phyloP scores from a whole-genome alignment of 2,797 vertebrate species.

The Brachyalestes nurse region DNA sequence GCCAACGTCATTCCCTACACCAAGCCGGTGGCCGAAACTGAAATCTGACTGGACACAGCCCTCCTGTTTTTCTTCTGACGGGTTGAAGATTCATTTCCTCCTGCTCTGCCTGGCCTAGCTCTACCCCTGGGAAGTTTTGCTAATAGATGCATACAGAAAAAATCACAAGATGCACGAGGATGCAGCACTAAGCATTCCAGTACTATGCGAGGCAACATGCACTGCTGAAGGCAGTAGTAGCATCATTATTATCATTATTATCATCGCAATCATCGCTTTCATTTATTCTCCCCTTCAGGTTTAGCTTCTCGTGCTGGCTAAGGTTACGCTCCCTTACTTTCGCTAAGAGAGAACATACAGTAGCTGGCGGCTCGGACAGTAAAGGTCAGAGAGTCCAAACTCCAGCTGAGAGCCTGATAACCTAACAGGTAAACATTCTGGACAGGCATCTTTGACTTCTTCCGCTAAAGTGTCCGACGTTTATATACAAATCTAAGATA shows the following conservation, averaged over 20 bases:
- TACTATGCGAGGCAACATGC: slow-evolving; percentile 55
- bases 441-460: slow-evolving; percentile 23
- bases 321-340: not conserved
- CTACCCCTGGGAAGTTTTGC: slow-evolving; percentile 26
- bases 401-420: slow-evolving; percentile 22
- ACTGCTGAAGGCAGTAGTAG: slow-evolving; percentile 42
- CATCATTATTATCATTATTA: slow-evolving; percentile 17
- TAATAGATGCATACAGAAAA: slow-evolving; percentile 42
- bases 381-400: slow-evolving; percentile 1
- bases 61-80: slow-evolving; percentile 15
- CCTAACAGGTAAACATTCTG: slow-evolving; percentile 43
- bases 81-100: slow-evolving; percentile 20
- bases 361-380: not conserved
- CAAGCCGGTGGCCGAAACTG: not conserved
- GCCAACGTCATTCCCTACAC: not conserved
- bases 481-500: slow-evolving; percentile 45
- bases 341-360: slow-evolving; percentile 5
- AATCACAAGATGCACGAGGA: slow-evolving; percentile 55
- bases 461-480: slow-evolving; percentile 42
- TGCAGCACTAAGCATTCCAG: slow-evolving; percentile 56
- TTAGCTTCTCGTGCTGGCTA: not conserved
- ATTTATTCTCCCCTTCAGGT: not conserved
- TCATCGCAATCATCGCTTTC: slow-evolving; percentile 15
- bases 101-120: slow-evolving; percentile 22
- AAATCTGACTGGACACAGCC: slow-evolving; percentile 6